phyloP scores from a whole-genome alignment of 2,113 vertebrate genomes.

The Meles meles region DNA sequence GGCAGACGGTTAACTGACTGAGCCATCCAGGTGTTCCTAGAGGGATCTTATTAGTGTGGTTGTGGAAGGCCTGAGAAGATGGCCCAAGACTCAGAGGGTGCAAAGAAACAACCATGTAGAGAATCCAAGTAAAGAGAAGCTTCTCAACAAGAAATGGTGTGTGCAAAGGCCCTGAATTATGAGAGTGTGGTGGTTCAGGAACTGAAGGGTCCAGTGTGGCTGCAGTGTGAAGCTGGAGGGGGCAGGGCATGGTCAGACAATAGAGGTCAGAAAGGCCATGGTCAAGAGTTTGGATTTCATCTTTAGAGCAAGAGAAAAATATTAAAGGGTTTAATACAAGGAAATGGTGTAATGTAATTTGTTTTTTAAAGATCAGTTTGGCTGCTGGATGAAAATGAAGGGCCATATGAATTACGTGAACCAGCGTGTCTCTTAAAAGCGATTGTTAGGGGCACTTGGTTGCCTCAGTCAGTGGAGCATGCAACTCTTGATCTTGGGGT shows the following conservation, averaged over 20 bases:
- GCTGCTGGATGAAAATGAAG: background rate
- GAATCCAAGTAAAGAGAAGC: background rate
- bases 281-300: background rate
- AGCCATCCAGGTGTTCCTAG: too few species aligned
- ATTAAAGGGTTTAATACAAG: background rate
- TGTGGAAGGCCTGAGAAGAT: background rate
- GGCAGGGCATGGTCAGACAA: background rate
- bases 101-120: background rate
- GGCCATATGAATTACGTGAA: background rate
- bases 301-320: background rate
- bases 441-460: background rate
- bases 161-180: background rate
- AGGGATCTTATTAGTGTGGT: background rate
- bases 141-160: background rate
- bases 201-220: background rate
- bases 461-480: background rate
- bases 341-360: background rate
- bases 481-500: background rate
- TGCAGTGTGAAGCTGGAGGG: fast-evolving
- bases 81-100: background rate
- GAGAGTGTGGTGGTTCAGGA: background rate
- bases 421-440: background rate
- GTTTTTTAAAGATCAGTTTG: background rate
- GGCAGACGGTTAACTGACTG: too few species aligned
- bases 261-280: background rate